These are phyloP conservation scores for Petrocephalus schoutedeni DNA, from an alignment of 2,797 vertebrate species.

Conservation along the genomic window DNA sequence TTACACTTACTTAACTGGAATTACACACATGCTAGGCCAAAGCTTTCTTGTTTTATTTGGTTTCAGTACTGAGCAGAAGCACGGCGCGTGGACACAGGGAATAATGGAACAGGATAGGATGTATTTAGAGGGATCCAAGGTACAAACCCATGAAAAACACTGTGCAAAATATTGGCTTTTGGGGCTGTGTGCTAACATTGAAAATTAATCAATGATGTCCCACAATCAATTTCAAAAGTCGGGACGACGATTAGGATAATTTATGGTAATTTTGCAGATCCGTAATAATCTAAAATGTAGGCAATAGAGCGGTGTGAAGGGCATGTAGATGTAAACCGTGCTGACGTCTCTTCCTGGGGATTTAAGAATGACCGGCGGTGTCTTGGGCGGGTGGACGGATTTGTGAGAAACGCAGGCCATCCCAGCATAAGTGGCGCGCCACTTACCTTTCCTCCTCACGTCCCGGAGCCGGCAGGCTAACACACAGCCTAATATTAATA, in stretches of 20 bases:
- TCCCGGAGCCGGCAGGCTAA: neutral
- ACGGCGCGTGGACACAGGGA: neutral
- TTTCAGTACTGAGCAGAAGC: neutral
- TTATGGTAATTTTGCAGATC: neutral
- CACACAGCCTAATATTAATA: neutral
- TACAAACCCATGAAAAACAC: neutral
- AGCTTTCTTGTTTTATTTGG: neutral
- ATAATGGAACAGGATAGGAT: neutral
- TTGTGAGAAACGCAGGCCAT: neutral
- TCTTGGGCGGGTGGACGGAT: neutral
- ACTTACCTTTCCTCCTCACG: neutral
- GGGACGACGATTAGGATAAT: neutral
- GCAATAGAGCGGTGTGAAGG: neutral
- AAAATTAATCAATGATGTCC: neutral
- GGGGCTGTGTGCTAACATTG: neutral
- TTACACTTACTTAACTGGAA: neutral
- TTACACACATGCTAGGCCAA: neutral
- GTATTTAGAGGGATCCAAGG: neutral
- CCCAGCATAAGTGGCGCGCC: neutral
- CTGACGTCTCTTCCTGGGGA: neutral
- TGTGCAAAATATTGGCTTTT: neutral
- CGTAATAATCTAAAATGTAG: neutral
- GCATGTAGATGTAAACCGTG: neutral
- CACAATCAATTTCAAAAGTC: neutral
- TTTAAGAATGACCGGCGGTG: neutral